Evolutionary conservation across 2,113 vertebrate species (phyloP).

Genomic region (Oncorhynchus clarkii): DNA sequence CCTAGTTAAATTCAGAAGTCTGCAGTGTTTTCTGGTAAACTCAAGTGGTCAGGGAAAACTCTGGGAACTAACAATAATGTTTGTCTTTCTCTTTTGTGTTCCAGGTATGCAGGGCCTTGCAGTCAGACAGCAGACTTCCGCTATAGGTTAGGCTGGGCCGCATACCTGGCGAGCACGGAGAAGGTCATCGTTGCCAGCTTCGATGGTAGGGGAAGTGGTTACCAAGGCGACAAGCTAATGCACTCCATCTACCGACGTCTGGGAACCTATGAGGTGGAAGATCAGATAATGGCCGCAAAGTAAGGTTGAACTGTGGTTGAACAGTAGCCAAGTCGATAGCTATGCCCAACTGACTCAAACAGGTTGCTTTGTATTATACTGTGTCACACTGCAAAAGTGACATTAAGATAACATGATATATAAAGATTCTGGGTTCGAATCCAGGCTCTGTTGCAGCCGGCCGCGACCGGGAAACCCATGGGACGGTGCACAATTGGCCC

Average conservation of each 20-base stretch:
- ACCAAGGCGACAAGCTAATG: conserved; percentile 91
- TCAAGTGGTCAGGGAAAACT: too few species aligned
- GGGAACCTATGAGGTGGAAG: conserved; percentile 93
- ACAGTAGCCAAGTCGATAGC: conserved; percentile 24
- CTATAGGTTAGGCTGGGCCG: conserved; percentile 85
- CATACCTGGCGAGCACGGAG: conserved; percentile 93
- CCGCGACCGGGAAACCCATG: too few species aligned
- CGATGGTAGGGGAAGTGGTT: conserved; percentile 96
- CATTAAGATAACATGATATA: background rate
- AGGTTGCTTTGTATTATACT: background rate
- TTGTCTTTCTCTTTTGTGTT: background rate
- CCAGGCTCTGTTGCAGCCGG: too few species aligned
- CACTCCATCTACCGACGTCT: conserved; percentile 88
- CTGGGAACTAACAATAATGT: background rate
- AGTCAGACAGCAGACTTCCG: conserved; percentile 85
- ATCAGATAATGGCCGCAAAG: conserved; percentile 91
- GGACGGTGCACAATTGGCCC: too few species aligned
- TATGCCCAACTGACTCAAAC: conserved; percentile 24
- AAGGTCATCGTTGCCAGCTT: conserved; percentile 93
- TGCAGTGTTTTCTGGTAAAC: too few species aligned
- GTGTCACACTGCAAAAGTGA: background rate
- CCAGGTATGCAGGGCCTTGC: conserved; percentile 91
- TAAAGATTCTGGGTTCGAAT: too few species aligned
- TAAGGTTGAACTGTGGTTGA: conserved; percentile 49
- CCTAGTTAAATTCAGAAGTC: too few species aligned